Percentiles rank a stretch among this genome's conserved stretches.
Conservation (phyloP, 2,888 invertebrate species). For the Apotomis betuletana region DNA sequence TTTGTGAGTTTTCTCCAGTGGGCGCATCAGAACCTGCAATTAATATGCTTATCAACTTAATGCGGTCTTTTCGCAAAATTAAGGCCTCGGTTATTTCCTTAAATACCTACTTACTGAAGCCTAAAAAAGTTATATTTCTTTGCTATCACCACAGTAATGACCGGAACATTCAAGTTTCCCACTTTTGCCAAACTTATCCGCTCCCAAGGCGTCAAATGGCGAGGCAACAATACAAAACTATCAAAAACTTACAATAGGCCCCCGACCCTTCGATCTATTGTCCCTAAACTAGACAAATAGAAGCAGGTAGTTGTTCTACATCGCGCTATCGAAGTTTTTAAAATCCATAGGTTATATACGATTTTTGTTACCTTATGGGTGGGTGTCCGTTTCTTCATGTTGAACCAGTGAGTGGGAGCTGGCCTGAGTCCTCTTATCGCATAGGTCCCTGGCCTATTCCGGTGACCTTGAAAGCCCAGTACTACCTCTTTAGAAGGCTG, state of each 20-base stretch:
- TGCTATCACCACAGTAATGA: no score
- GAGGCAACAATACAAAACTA: conserved; percentile 22
- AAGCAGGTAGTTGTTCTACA: conserved; percentile 66
- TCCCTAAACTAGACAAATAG: conserved; percentile 60
- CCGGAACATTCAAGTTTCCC: background rate
- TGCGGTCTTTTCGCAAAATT: no score
- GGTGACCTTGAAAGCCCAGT: conserved; percentile 57
- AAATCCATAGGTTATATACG: conserved; percentile 49
- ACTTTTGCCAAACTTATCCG: background rate
- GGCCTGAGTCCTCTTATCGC: conserved; percentile 56
- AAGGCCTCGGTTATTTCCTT: no score
- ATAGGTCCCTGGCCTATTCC: conserved; percentile 42
- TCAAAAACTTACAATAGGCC: conserved; percentile 54
- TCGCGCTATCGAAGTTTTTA: conserved; percentile 65
- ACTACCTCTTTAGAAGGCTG: conserved; percentile 68
- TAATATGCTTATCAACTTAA: no score
- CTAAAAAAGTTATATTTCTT: no score
- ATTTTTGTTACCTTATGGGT: background rate
- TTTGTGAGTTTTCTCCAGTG: no score
- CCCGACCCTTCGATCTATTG: conserved; percentile 50
- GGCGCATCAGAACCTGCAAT: no score
- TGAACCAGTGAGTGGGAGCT: conserved; percentile 70
- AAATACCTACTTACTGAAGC: no score
- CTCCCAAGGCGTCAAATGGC: background rate
- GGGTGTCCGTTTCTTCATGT: conserved; percentile 79